Percentiles rank a stretch among this genome's conserved stretches.
phyloP scores from a whole-genome alignment of 2,797 vertebrate genomes.

The Propithecus perrieri region DNA sequence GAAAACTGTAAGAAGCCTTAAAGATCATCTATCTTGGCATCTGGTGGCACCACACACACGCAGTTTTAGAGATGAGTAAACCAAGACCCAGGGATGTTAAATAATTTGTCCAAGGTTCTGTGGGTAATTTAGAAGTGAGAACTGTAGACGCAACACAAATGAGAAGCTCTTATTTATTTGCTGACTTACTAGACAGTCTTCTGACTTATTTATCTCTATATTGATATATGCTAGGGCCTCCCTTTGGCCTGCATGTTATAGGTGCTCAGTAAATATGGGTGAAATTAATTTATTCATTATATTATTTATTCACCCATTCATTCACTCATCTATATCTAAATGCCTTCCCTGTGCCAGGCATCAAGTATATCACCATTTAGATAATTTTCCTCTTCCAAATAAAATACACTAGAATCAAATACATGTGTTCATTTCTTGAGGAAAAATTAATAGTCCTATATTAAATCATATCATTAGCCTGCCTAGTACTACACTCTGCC shows the following conservation, averaged over 20 bases:
- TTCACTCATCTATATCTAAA: background rate
- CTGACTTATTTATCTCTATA: background rate
- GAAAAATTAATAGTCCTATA: background rate
- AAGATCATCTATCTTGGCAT: background rate
- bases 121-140: background rate
- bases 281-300: constrained; percentile 11
- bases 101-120: background rate
- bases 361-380: constrained; percentile 11
- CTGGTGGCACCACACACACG: background rate
- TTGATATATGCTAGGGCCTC: background rate
- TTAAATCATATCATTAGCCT: constrained; percentile 20
- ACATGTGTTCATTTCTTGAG: background rate
- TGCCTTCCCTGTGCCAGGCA: background rate
- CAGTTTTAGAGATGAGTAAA: background rate
- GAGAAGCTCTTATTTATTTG: background rate
- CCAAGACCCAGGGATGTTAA: background rate
- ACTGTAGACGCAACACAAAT: background rate
- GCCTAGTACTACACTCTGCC: background rate
- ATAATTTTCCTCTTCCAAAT: constrained; percentile 34
- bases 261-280: background rate
- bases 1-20: background rate
- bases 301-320: background rate
- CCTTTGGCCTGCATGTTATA: background rate
- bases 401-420: constrained; percentile 17
- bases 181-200: background rate